phyloP scores from a whole-genome alignment of 1,140 invertebrate species.

The Dreissena polymorpha region DNA sequence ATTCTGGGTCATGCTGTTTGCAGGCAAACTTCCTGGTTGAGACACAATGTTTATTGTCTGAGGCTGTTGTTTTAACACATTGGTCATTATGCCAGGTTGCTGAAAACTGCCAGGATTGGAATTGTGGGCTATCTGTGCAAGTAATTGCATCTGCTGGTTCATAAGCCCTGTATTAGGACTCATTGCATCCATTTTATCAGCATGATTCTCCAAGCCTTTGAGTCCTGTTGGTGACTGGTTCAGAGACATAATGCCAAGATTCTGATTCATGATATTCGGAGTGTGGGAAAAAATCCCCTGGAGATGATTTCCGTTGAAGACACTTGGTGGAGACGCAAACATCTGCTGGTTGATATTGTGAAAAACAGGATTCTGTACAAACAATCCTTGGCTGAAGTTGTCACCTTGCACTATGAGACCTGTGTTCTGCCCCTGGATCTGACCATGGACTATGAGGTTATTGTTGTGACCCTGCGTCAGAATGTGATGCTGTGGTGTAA shows the following conservation, averaged over 20 bases:
- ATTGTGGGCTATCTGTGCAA: slow-evolving; percentile 41
- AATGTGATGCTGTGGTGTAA: slow-evolving; percentile 42
- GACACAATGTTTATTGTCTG: background rate
- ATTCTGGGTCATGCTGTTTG: slow-evolving; percentile 20
- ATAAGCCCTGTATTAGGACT: slow-evolving; percentile 13
- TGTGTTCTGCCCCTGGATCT: slow-evolving; percentile 25
- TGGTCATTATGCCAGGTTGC: background rate
- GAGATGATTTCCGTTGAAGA: slow-evolving; percentile 41
- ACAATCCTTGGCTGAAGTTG: slow-evolving; percentile 37
- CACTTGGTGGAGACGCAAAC: slow-evolving; percentile 34
- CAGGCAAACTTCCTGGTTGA: background rate
- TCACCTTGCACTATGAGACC: slow-evolving; percentile 45
- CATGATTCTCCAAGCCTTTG: slow-evolving; percentile 17
- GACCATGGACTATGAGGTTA: background rate
- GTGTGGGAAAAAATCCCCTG: slow-evolving; percentile 38
- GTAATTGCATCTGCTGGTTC: slow-evolving; percentile 49
- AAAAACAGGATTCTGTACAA: slow-evolving; percentile 37
- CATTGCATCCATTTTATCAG: slow-evolving; percentile 21
- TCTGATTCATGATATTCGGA: slow-evolving; percentile 47
- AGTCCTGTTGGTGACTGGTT: slow-evolving; percentile 39
- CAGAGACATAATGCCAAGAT: slow-evolving; percentile 40
- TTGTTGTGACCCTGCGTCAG: slow-evolving; percentile 44
- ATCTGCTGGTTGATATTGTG: slow-evolving; percentile 43
- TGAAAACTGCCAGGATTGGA: background rate
- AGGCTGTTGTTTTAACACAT: background rate